A percentile compares a stretch with the other conserved stretches of the same genome.
Evolutionary conservation across 2,888 invertebrate species (phyloP).

Genomic region (Rhopalosiphum nymphaeae): DNA sequence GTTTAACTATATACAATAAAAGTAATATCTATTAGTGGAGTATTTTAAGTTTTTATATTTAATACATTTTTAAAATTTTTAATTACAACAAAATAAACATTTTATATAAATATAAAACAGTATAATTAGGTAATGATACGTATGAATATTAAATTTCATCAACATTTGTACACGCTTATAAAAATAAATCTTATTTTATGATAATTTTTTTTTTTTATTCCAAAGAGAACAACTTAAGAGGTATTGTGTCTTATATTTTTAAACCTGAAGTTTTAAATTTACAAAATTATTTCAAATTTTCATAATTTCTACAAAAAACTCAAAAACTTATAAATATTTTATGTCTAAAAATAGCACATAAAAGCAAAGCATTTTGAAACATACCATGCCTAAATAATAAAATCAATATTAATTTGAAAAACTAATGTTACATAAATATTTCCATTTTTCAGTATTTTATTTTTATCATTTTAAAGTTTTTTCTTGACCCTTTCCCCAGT

Average conservation of each 20-base stretch:
- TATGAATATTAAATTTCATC: background rate
- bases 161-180: background rate
- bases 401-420: background rate
- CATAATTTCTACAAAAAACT: background rate
- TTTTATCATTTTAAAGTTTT: background rate
- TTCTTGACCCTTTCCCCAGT: background rate
- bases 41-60: background rate
- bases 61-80: background rate
- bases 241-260: background rate
- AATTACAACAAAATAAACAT: background rate
- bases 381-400: background rate
- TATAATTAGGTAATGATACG: background rate
- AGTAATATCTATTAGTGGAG: background rate
- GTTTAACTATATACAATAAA: background rate
- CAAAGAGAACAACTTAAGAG: background rate
- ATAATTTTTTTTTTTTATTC: background rate
- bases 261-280: background rate
- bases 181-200: background rate
- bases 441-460: background rate
- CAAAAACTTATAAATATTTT: background rate
- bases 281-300: background rate
- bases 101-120: background rate
- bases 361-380: background rate
- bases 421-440: background rate
- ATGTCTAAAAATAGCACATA: background rate